These are phyloP conservation scores for Mesodorylaimus sp. DNA, from an alignment of 2,888 invertebrate species.

Conservation along the genomic window DNA sequence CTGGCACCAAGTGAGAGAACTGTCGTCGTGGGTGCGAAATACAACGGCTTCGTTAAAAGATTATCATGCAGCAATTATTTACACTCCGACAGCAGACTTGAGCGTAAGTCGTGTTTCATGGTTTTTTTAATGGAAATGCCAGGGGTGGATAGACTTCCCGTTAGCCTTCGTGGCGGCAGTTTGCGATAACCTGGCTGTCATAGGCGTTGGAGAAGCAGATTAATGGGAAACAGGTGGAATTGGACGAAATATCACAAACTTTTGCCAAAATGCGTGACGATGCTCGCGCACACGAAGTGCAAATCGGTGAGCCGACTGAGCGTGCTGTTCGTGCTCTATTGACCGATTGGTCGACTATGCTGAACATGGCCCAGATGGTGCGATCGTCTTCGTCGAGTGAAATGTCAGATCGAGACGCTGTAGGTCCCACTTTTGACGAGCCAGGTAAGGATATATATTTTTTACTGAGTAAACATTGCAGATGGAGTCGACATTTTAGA, in stretches of 20 bases:
- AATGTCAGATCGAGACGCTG: no score
- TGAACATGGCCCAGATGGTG: constrained; percentile 4
- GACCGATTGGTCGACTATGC: constrained; percentile 6
- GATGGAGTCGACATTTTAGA: background rate
- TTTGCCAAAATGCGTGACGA: constrained; percentile 5
- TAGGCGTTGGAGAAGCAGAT: constrained; percentile 27
- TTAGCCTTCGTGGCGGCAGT: background rate
- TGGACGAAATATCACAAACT: constrained; percentile 14
- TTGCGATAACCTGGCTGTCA: constrained; percentile 3
- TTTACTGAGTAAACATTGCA: no score
- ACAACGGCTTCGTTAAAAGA: constrained; percentile 24
- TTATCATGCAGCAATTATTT: constrained; percentile 22
- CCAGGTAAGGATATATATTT: no score
- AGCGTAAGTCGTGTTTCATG: background rate
- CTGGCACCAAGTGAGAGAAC: constrained; percentile 23
- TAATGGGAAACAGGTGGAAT: constrained; percentile 19
- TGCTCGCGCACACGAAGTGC: background rate
- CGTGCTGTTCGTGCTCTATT: background rate
- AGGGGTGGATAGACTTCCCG: background rate
- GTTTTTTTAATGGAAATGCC: background rate
- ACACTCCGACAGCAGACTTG: constrained; percentile 21
- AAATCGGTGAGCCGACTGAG: background rate
- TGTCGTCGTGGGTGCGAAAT: constrained; percentile 23
- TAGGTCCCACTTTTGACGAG: no score
- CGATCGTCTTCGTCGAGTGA: constrained; percentile 1